Conservation (phyloP, 2,888 invertebrate genomes). For the Ypsolopha sequella region DNA sequence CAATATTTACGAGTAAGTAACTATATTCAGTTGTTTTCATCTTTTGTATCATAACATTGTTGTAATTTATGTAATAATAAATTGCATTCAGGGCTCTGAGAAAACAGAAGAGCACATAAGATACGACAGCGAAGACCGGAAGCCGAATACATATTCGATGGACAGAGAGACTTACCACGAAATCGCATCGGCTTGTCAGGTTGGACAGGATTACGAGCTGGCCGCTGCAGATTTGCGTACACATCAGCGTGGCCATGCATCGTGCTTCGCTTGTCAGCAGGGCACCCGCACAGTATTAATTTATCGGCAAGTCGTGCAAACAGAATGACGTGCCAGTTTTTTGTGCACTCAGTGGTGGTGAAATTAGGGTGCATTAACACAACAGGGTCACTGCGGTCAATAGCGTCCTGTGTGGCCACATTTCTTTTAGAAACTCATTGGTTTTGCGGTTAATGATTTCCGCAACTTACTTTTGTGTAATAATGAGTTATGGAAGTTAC, state of each 20-base stretch:
- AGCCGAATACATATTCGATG: too few relatives aligned
- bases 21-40: too few relatives aligned
- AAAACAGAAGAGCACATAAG: conserved; percentile 6
- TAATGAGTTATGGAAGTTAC: conserved; percentile 2
- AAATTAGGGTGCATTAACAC: conserved; percentile 67
- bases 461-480: conserved; percentile 12
- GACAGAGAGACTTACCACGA: too few relatives aligned
- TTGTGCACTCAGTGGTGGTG: conserved; percentile 42
- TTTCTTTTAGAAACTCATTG: conserved; percentile 31
- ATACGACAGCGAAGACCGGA: conserved; percentile 4
- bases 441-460: conserved; percentile 45
- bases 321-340: conserved; percentile 59
- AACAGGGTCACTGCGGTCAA: conserved; percentile 55
- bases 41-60: too few relatives aligned
- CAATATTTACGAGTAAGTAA: too few relatives aligned
- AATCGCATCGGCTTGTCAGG: too few relatives aligned
- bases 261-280: conserved; percentile 39
- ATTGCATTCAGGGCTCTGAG: too few relatives aligned
- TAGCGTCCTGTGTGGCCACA: conserved; percentile 23
- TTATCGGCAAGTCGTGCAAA: conserved; percentile 63
- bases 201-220: too few relatives aligned
- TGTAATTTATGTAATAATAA: too few relatives aligned
- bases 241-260: conserved; percentile 11
- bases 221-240: conserved; percentile 15
- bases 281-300: conserved; percentile 52